Evolutionary conservation across 2,113 vertebrate species (phyloP), one percentile per base, ranked within the genome.

Genomic region (Pedetes capensis): DNA sequence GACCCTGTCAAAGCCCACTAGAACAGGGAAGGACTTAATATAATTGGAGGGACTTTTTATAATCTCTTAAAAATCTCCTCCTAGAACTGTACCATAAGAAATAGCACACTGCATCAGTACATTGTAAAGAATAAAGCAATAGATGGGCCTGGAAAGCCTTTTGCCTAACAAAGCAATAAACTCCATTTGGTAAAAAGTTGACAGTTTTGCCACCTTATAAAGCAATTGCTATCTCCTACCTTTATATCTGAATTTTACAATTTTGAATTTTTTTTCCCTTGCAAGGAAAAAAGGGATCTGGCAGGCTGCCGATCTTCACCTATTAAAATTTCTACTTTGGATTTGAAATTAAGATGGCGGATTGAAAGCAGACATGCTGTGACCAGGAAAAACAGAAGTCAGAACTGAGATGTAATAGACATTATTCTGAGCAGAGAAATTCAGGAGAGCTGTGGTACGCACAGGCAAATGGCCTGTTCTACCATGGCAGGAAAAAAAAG

Each of bases 321-420:
- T 96, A 96, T 97, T 97, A 96, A 78, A 95, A 87, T 93, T 95
- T 23, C n/a, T n/a, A n/a, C n/a, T n/a, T n/a, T n/a, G n/a, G n/a
- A n/a, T n/a, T n/a, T n/a, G n/a, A n/a, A n/a, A n/a, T n/a, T n/a
- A n/a, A n/a, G n/a, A n/a, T n/a, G n/a, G n/a, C n/a, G n/a, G n/a
- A n/a, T n/a, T n/a, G n/a, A n/a, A n/a, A n/a, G n/a, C n/a, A n/a
- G n/a, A n/a, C n/a, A n/a, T n/a, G n/a, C n/a, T n/a, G n/a, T n/a
- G n/a, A n/a, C n/a, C n/a, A n/a, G n/a, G n/a, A n/a, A n/a, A n/a
- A n/a, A n/a, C n/a, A n/a, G n/a, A n/a, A n/a, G n/a, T n/a, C n/a
- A n/a, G n/a, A n/a, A n/a, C n/a, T n/a, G n/a, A n/a, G n/a, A n/a
- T n/a, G n/a, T n/a, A n/a, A n/a, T n/a, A n/a, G n/a, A n/a, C n/a